phyloP scores from a whole-genome alignment of 2,888 invertebrate genomes.

The Mythimna albipuncta region DNA sequence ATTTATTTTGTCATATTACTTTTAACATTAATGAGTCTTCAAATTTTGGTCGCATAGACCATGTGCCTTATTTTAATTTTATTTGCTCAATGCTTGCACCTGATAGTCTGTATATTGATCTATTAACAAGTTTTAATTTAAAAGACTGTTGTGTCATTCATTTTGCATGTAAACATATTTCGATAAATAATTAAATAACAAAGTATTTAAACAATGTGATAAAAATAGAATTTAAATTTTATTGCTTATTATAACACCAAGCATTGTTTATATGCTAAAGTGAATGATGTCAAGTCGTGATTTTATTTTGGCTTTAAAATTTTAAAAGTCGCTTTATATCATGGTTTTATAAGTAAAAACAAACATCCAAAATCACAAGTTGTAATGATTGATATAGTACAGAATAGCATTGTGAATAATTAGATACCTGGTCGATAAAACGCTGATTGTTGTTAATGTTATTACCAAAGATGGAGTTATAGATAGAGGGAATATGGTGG shows the following conservation, averaged over 20 bases:
- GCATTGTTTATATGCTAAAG: conserved; percentile 59
- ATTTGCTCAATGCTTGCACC: conserved; percentile 85
- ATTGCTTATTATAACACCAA: conserved; percentile 53
- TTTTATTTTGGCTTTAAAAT: conserved; percentile 62
- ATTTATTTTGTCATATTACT: conserved; percentile 63
- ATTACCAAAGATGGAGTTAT: conserved; percentile 89
- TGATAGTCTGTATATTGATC: conserved; percentile 81
- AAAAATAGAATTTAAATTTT: conserved; percentile 56
- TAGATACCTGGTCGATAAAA: conserved; percentile 79
- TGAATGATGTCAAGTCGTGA: conserved; percentile 55
- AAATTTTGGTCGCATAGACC: conserved; percentile 80
- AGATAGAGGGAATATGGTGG: conserved; percentile 77
- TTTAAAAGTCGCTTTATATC: conserved; percentile 55
- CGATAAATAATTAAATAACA: conserved; percentile 49
- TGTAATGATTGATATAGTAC: conserved; percentile 72
- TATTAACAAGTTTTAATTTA: conserved; percentile 68
- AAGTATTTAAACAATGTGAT: conserved; percentile 62
- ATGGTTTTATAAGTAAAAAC: conserved; percentile 59
- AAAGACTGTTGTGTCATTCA: conserved; percentile 58
- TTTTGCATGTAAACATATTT: conserved; percentile 61
- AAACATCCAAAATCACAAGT: conserved; percentile 62
- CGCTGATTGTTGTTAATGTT: conserved; percentile 86
- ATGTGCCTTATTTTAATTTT: conserved; percentile 87
- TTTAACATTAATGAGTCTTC: conserved; percentile 63
- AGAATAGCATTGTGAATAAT: conserved; percentile 75